Base-by-base conservation (phyloP, 2,888 invertebrate genomes). In the Andrena chrysosceles region DNA sequence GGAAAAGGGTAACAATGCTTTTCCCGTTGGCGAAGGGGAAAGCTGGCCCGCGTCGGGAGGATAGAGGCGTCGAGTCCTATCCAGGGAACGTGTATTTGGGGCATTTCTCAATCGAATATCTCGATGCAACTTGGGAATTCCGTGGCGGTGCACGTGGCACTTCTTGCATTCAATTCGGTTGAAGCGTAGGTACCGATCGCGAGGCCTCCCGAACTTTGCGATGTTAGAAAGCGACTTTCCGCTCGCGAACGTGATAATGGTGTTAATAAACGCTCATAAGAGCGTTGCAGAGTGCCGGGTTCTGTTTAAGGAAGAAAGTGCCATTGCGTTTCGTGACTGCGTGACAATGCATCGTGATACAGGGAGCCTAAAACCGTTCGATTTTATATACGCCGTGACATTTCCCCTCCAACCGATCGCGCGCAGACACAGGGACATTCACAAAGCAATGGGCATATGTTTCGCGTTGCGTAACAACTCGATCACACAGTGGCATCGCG, bases 1-100 rank as follows among this genome's bases (percentile, higher is more conserved):
- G 71, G 77, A 85, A 81, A 85, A 81, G 73, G 76, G 73, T 79
- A 80, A 78, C 76, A 73, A 84, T 87, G 73, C 74, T 81, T 80
- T 81, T 59, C 60, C 62, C 69, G 63, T 71, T 66, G 33, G 33
- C 6, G 33, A 62, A 67, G 56, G 69, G 54, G 48, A 73, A 69
- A 63, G 13, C 13, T 60, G 42, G 16, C 16, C 42, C 13, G 42
- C 13, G 42, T 0, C 20, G 23, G 7, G 63, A 4, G 23, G 8
- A 35, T 20, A 35, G 23, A 63, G 63, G 23, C 42, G 42, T 16
- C 23, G 64, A 23, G 23, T 42, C 23, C 23, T 54, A 54, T 20
- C 23, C 16, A 16, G 42, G 42, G 42, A 42, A 42, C 42, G 42
- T 42, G 42, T 42, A 42, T 13, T 42, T 42, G 1, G 42, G 42